A percentile compares a stretch with the other conserved stretches of the same genome.
Evolutionary conservation across 2,888 invertebrate species (phyloP).

Genomic region (Encarsia formosa): DNA sequence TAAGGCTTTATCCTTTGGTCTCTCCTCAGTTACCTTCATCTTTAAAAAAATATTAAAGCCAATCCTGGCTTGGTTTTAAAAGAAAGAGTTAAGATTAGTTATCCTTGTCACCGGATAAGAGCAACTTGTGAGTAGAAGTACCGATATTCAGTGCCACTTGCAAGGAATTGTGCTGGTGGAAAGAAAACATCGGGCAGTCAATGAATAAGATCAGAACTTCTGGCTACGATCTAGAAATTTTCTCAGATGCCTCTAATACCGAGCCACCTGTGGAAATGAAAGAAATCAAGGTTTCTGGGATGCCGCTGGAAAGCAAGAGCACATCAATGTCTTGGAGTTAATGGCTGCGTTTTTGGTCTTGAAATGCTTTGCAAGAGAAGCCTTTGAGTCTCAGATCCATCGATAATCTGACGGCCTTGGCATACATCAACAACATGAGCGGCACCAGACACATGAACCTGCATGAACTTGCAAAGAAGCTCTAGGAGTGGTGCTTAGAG

Average conservation of each 20-base stretch:
- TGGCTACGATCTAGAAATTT: background rate
- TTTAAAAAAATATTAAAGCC: too few relatives aligned
- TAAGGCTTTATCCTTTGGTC: too few relatives aligned
- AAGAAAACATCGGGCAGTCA: background rate
- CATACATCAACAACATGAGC: slow-evolving; percentile 1
- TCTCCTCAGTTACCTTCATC: too few relatives aligned
- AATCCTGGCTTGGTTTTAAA: too few relatives aligned
- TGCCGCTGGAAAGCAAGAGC: background rate
- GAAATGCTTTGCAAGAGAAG: background rate
- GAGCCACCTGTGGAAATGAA: background rate
- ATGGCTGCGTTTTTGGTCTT: background rate
- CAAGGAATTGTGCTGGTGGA: background rate
- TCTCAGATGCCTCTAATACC: background rate
- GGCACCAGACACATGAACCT: background rate
- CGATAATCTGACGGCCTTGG: background rate
- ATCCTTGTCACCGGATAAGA: too few relatives aligned
- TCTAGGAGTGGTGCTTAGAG: background rate
- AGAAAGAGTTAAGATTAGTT: too few relatives aligned
- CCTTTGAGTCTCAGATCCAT: background rate
- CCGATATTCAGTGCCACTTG: background rate
- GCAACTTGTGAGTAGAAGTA: background rate
- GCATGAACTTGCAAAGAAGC: background rate
- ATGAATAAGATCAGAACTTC: background rate
- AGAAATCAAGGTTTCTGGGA: background rate
- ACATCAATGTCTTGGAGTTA: background rate